Percentiles rank a stretch among this genome's conserved stretches.
Conservation (phyloP, 1,140 invertebrate species). For the Drosophila mojavensis region DNA sequence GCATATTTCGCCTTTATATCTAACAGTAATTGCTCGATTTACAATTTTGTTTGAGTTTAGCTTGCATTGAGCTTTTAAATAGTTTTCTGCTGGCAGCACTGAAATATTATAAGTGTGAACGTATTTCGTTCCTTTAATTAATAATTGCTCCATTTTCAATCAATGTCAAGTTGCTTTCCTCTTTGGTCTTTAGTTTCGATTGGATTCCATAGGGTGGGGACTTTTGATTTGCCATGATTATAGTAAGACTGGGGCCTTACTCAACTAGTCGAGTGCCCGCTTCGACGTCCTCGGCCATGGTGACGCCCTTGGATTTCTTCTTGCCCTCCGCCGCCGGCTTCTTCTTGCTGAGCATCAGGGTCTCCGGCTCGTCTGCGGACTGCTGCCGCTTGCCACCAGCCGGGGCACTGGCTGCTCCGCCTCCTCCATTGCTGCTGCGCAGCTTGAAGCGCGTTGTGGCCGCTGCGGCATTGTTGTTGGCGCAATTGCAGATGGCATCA, state of each 20-base stretch:
- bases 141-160: background rate
- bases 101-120: no score
- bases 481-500: slow-evolving; percentile 87
- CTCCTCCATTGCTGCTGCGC: slow-evolving; percentile 65
- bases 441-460: slow-evolving; percentile 78
- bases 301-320: slow-evolving; percentile 68
- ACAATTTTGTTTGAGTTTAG: no score
- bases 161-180: slow-evolving; percentile 1
- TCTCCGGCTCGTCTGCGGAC: slow-evolving; percentile 64
- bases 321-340: slow-evolving; percentile 61
- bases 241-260: slow-evolving; percentile 21
- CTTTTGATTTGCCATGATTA: background rate
- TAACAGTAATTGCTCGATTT: no score
- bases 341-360: slow-evolving; percentile 64
- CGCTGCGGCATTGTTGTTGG: slow-evolving; percentile 86
- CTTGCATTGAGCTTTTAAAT: no score
- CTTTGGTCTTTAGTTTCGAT: background rate
- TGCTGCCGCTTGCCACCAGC: slow-evolving; percentile 58
- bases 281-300: slow-evolving; percentile 69
- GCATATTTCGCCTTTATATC: no score
- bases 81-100: no score
- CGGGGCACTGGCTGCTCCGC: slow-evolving; percentile 7
- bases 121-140: no score
- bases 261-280: slow-evolving; percentile 69
- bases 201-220: background rate